A percentile compares a stretch with the other conserved stretches of the same genome.
Evolutionary conservation across 2,888 invertebrate genomes (phyloP).

Genomic region (Orthosia cruda): DNA sequence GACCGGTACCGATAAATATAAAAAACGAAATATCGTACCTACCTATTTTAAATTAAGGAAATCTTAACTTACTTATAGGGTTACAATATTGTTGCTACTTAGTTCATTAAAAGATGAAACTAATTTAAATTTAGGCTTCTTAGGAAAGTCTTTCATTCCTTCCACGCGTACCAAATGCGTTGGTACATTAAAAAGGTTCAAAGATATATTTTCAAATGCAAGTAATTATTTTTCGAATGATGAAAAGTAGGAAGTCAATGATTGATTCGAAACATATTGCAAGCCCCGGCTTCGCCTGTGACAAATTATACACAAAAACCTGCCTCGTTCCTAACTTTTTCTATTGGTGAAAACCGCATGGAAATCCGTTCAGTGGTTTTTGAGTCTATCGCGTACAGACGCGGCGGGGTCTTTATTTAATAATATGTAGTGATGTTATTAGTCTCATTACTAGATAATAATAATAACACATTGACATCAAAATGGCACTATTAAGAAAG

Average conservation of each 20-base stretch:
- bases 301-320: no score
- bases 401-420: no score
- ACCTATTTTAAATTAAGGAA: constrained; percentile 65
- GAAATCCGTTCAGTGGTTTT: no score
- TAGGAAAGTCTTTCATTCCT: constrained; percentile 62
- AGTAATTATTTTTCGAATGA: constrained; percentile 37
- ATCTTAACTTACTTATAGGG: constrained; percentile 48
- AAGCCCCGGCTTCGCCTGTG: neutral
- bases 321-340: no score
- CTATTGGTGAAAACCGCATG: no score
- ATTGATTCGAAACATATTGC: constrained; percentile 12
- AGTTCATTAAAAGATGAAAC: constrained; percentile 44
- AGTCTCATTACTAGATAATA: constrained; percentile 7
- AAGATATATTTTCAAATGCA: constrained; percentile 59
- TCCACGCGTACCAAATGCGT: constrained; percentile 50
- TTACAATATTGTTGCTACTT: constrained; percentile 58
- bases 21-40: constrained; percentile 64
- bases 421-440: neutral
- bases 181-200: constrained; percentile 22
- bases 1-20: constrained; percentile 56
- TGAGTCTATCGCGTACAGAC: no score
- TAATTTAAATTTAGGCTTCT: constrained; percentile 60
- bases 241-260: constrained; percentile 18
- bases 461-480: constrained; percentile 21
- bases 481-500: constrained; percentile 77